Evolutionary conservation across 1,140 invertebrate species (phyloP).

Genomic region (Drosophila melanogaster): Release_6_plus_ISO1_MT NT_033777.3:18088501-18089000

Average conservation of each 20-base stretch:
- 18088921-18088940: not conserved
- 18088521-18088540: constrained; percentile 12
- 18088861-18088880: no score
- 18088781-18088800: no score
- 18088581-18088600: constrained; percentile 10
- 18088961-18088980: not conserved
- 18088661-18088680: constrained; percentile 42
- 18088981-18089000: constrained; percentile 18
- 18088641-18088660: constrained; percentile 55
- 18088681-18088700: constrained; percentile 26
- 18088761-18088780: no score
- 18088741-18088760: not conserved
- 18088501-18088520: constrained; percentile 37
- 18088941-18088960: constrained; percentile 1
- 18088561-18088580: constrained; percentile 29
- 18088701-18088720: not conserved
- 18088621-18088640: constrained; percentile 61
- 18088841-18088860: no score
- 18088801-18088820: no score
- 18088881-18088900: no score
- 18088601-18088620: constrained; percentile 60
- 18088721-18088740: not conserved
- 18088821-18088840: no score
- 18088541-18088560: constrained; percentile 3
- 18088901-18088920: no score